Evolutionary conservation across 92 coral and sea anemone species (phyloP), one percentile per base, ranked within the genome.

Genomic region (Zoanthus sociatus): DNA sequence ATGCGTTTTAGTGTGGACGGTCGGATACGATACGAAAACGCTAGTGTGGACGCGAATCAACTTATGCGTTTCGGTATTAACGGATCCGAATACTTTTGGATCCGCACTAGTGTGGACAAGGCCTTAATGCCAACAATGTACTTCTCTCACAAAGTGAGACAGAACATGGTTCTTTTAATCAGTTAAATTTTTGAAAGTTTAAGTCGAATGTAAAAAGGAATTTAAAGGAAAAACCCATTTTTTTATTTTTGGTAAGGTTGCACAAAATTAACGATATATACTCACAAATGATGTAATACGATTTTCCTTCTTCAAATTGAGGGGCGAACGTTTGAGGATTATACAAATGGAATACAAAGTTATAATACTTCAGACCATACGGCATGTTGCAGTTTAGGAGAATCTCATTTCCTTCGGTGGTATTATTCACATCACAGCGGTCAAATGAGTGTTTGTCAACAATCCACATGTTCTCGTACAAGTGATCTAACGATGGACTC

Each of bases 241-340:
- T 8, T 12, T 56, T 56, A 16, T 16, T 56, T 13, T 4, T 15
- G 9, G n/a, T 11, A 5, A 5, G 64, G 64, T 12, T 9, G n/a
- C 16, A 12, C 4, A 4, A 8, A 56, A 15, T 5, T 12, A 58
- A 2, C 6, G 17, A 12, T 5, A n/a, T 6, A 30, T 1, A 79
- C 92, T 83, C 55, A 94, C 98, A 93, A 5, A 94, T 92, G 51
- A 94, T 88, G 73, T 86, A 94, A 66, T 92, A 94, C 26, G 84
- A 86, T 60, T 92, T 86, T 33, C 95, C 98, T 30, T 90, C 93
- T 16, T 76, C 81, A 78, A 90, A 94, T 78, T 78, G 89, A 37
- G 4, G 3, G 3, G 4, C 2, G 42, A 37, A 37, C 42, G 42
- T 37, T 37, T 37, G 42, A 37, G 42, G 42, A 67, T 94, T 88